Percentiles rank a stretch among this genome's conserved stretches.
Evolutionary conservation across 2,888 invertebrate species (phyloP).

Genomic region (Blastobasis adustella): DNA sequence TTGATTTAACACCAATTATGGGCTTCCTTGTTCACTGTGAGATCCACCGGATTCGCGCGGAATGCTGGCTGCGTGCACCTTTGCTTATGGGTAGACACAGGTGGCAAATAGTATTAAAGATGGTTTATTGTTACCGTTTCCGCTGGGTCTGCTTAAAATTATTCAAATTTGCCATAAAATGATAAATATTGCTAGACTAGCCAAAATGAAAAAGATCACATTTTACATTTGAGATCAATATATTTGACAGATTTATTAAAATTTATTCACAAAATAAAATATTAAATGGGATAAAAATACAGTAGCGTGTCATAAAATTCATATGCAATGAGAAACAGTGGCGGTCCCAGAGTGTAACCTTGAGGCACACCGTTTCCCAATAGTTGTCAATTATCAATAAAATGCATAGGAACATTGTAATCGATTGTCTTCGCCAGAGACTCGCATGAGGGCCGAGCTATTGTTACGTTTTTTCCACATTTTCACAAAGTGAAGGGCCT

Average conservation of each 20-base stretch:
- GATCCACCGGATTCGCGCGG: conserved; percentile 15
- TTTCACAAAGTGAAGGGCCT: conserved; percentile 68
- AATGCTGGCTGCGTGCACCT: not conserved
- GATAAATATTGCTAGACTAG: not conserved
- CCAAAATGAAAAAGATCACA: not conserved
- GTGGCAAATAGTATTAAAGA: no score
- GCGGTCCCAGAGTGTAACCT: conserved; percentile 35
- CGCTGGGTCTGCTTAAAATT: no score
- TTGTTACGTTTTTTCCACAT: conserved; percentile 68
- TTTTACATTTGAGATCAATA: not conserved
- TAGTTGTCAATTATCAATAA: conserved; percentile 66
- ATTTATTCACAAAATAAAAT: no score
- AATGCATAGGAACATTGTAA: conserved; percentile 58
- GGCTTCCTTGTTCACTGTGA: conserved; percentile 59
- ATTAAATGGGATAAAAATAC: no score
- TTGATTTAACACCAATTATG: conserved; percentile 75
- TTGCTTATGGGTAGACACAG: not conserved
- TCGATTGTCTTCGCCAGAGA: conserved; percentile 65
- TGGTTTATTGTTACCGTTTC: no score
- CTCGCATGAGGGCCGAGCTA: conserved; percentile 55
- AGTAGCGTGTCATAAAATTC: not conserved
- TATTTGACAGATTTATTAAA: no score
- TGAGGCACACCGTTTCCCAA: conserved; percentile 49
- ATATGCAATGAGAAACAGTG: conserved; percentile 16
- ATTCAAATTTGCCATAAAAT: no score